Evolutionary conservation across 2,113 vertebrate genomes (phyloP), one percentile per base, ranked within the genome.

Genomic region (Tricholaema leucomelas): DNA sequence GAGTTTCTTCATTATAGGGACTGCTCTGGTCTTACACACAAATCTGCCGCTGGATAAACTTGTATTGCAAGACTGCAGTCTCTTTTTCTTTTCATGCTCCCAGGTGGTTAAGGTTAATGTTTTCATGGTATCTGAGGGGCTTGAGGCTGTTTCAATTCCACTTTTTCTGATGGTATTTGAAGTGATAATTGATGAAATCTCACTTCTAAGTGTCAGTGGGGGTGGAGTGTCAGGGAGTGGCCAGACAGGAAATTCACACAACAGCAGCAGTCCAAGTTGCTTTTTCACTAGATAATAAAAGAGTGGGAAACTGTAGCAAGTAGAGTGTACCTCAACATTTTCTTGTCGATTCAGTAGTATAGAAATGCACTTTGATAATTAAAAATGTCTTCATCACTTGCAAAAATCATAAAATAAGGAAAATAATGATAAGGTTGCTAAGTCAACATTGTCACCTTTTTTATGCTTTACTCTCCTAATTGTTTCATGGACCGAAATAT

Each of bases 101-200:
- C 33, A 80, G 38, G 27, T 60, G 15, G 17, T 15, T 81, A 54
- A 54, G 8, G 25, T 35, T 76, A 40, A 71, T 52, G 5, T 80
- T 89, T 77, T 65, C 58, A n/a, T 54, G 4, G 27, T 19, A 55
- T 30, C 14, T 71, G 6, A 2, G 35, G 8, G 5, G 8, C 27
- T 70, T 65, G 44, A 10, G n/a, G n/a, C 15, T 81, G 20, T 76
- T 92, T 88, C 55, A 84, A n/a, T 86, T 90, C 12, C 4, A 12
- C 56, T 88, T 94, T 42, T 87, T 58, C 24, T 70, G 63, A 48
- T 65, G 4, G 69, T 60, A 88, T 54, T 81, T 75, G 35, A 89
- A 91, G 67, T 23, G 48, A 89, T 87, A 88, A 92, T 85, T 91
- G 56, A 81, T 85, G 71, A 77, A 93, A 87, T 82, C 67, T 83